A percentile compares a stretch with the other conserved stretches of the same genome.
phyloP scores from a whole-genome alignment of 2,113 vertebrate genomes.

The Crotophaga sulcirostris region DNA sequence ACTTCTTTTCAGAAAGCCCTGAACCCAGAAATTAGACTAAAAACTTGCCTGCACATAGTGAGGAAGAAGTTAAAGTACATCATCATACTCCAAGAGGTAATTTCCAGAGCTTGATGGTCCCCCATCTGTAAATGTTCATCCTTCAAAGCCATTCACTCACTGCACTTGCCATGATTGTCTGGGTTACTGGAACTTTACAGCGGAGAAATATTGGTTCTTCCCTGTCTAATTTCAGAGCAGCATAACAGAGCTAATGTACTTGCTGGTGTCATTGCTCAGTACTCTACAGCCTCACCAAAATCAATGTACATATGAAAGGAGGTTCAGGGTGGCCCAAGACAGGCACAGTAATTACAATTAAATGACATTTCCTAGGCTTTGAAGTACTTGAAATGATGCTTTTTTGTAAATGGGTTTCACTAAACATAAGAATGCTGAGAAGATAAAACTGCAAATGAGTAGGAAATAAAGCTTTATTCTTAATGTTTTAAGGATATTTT shows the following conservation, averaged over 20 bases:
- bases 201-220: background rate
- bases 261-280: rapidly evolving
- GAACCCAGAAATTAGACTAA: slow-evolving; percentile 25
- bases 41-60: background rate
- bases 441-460: background rate
- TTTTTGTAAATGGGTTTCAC: slow-evolving; percentile 1
- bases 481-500: background rate
- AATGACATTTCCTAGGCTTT: background rate
- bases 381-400: background rate
- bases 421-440: background rate
- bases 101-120: slow-evolving; percentile 11
- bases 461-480: background rate
- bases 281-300: background rate
- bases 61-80: background rate
- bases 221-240: background rate
- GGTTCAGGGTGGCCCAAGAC: background rate
- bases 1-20: slow-evolving; percentile 4
- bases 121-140: background rate
- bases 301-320: background rate
- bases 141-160: background rate
- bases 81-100: background rate
- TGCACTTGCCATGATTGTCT: background rate
- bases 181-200: background rate
- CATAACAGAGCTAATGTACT: background rate
- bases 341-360: background rate